Evolutionary conservation across 2,888 invertebrate species (phyloP), one percentile per base, ranked within the genome.

Genomic region (Charanyca ferruginea): DNA sequence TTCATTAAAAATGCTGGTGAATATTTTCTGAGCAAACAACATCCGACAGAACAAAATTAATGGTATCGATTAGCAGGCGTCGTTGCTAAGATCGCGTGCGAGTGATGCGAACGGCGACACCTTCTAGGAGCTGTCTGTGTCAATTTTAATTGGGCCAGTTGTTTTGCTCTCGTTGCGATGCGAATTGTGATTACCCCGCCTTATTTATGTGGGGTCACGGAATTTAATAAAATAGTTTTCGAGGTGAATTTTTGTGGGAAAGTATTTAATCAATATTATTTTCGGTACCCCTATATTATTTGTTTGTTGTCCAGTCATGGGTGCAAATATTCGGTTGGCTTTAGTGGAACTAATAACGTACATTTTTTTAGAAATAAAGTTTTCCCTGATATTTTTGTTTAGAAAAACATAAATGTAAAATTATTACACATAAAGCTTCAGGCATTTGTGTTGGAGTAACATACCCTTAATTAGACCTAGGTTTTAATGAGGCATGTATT

Each of bases 131-230:
- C 92, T 88, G 91, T 88, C 90, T 88, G 90, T 95, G 95, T 94
- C 93, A 94, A 91, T 90, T 94, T 94, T 95, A 95, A 95, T 95
- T 95, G 95, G 95, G 90, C 91, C 90, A 90, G 89, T 85, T 88
- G 87, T 91, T 87, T 91, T 93, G 87, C 87, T 91, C 89, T 89
- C 90, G 83, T 90, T 89, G 82, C 83, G 95, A 95, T 94, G 83
- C 79, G 84, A 62, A 73, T 66, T 62, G 80, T 87, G 95, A 95
- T 95, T 93, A 87, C 83, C 83, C 86, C 85, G 85, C 84, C 89
- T 91, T 91, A 90, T 92, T 93, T 93, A 92, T 92, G 90, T 90
- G 89, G 86, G 93, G 92, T 93, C 92, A 91, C 87, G 89, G 89
- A 90, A 86, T 90, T 89, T 89, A 82, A 82, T 85, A 87, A 81